Conservation (phyloP, 2,113 vertebrate species). For the Tyrannus savana region DNA sequence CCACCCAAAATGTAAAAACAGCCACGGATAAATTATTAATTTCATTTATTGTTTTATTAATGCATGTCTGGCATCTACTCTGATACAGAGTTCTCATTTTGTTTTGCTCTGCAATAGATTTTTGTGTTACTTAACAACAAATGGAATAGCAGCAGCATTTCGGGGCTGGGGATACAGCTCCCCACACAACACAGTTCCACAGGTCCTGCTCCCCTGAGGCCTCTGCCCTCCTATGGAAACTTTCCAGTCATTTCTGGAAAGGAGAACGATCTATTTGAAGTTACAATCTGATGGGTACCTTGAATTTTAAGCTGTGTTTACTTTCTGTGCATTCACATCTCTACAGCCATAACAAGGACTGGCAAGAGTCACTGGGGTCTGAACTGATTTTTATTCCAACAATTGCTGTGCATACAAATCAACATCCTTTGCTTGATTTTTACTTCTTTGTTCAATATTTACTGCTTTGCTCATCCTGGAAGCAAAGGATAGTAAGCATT, state of each 20-base stretch:
- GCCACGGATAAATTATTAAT: constrained; percentile 71
- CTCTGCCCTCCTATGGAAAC: not conserved
- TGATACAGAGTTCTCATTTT: constrained; percentile 27
- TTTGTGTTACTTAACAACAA: constrained; percentile 37
- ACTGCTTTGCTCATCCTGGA: constrained; percentile 36
- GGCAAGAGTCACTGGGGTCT: constrained; percentile 57
- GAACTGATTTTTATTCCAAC: constrained; percentile 63
- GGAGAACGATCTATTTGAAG: not conserved
- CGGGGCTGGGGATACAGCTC: not conserved
- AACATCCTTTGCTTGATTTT: constrained; percentile 42
- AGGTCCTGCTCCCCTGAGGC: not conserved
- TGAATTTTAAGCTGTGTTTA: constrained; percentile 51
- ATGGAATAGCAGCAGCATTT: constrained; percentile 4
- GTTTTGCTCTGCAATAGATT: constrained; percentile 25
- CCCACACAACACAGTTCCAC: not conserved
- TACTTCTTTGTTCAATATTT: constrained; percentile 53
- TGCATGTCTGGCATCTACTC: constrained; percentile 56
- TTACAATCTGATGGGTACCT: not conserved
- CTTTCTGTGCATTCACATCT: constrained; percentile 17
- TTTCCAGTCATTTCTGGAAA: constrained; percentile 8
- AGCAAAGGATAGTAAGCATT: not conserved
- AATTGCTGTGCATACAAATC: constrained; percentile 63
- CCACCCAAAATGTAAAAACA: constrained; percentile 56
- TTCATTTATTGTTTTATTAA: constrained; percentile 76
- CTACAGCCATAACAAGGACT: constrained; percentile 44